Evolutionary conservation across 2,797 vertebrate genomes (phyloP).

Genomic region (Thamnophis elegans): DNA sequence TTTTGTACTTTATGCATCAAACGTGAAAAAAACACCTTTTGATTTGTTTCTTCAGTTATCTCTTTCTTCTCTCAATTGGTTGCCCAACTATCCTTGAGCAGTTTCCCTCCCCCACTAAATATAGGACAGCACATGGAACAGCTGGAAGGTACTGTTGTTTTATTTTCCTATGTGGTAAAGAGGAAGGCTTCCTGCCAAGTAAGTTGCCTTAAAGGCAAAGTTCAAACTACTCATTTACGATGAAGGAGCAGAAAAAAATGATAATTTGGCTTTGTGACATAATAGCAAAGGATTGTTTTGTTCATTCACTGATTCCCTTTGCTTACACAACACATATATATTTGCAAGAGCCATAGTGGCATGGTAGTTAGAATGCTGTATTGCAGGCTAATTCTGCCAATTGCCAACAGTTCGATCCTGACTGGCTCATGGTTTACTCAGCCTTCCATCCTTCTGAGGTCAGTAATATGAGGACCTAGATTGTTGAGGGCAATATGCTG

Average conservation of each 20-base stretch:
- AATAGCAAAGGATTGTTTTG: slow-evolving; percentile 50
- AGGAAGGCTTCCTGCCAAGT: slow-evolving; percentile 33
- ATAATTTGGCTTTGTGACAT: slow-evolving; percentile 46
- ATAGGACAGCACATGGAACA: slow-evolving; percentile 17
- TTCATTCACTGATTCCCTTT: slow-evolving; percentile 31
- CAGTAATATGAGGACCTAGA: background rate
- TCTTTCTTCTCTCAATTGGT: slow-evolving; percentile 24
- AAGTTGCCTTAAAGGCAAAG: slow-evolving; percentile 7
- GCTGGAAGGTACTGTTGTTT: slow-evolving; percentile 27
- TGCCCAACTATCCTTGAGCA: slow-evolving; percentile 38
- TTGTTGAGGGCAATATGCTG: background rate
- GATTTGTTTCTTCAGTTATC: slow-evolving; percentile 25
- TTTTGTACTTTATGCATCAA: slow-evolving; percentile 22
- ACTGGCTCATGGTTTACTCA: background rate
- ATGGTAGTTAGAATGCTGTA: background rate
- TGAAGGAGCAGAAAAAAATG: slow-evolving; percentile 7
- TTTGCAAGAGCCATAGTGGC: background rate
- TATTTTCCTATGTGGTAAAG: slow-evolving; percentile 12
- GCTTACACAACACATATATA: slow-evolving; percentile 44
- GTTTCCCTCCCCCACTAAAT: slow-evolving; percentile 25
- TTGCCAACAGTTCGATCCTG: background rate
- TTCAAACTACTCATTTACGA: slow-evolving; percentile 18
- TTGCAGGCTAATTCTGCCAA: background rate
- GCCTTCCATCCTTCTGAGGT: background rate
- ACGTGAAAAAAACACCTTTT: background rate